phyloP scores from a whole-genome alignment of 1,140 invertebrate genomes.

The Thaumatotibia leucotreta region DNA sequence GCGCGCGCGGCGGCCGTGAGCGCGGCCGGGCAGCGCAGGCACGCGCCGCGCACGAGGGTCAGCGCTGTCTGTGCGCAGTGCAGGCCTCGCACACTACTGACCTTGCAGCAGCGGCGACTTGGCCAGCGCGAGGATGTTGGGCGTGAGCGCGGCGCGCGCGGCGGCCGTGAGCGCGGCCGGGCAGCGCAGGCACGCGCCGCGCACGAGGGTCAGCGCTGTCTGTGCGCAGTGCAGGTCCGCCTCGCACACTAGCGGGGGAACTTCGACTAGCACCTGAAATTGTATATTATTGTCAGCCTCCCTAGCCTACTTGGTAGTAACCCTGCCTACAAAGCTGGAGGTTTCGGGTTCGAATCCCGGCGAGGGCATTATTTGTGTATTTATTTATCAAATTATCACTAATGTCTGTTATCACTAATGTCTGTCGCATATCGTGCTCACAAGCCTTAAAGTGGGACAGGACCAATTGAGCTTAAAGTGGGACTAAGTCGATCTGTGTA shows the following conservation, averaged over 20 bases:
- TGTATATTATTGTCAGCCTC: background rate
- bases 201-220: conserved; percentile 87
- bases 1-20: conserved; percentile 79
- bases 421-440: too few relatives aligned
- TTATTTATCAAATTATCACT: too few relatives aligned
- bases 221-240: conserved; percentile 97
- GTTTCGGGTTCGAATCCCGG: background rate
- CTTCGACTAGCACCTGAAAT: conserved; percentile 56
- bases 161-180: conserved; percentile 83
- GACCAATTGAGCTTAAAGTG: too few relatives aligned
- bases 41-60: conserved; percentile 86
- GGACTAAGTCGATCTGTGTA: too few relatives aligned
- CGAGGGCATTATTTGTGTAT: too few relatives aligned
- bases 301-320: too few relatives aligned
- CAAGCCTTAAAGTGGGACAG: too few relatives aligned
- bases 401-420: too few relatives aligned
- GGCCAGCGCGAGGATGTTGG: conserved; percentile 77
- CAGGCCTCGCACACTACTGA: conserved; percentile 88
- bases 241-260: conserved; percentile 94
- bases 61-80: conserved; percentile 96
- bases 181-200: conserved; percentile 84
- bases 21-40: conserved; percentile 82
- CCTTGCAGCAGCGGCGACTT: conserved; percentile 83
- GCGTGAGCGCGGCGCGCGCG: conserved; percentile 79
- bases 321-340: too few relatives aligned